Base-by-base conservation (phyloP, 2,113 vertebrate genomes). In the Paraplagusia blochii region DNA sequence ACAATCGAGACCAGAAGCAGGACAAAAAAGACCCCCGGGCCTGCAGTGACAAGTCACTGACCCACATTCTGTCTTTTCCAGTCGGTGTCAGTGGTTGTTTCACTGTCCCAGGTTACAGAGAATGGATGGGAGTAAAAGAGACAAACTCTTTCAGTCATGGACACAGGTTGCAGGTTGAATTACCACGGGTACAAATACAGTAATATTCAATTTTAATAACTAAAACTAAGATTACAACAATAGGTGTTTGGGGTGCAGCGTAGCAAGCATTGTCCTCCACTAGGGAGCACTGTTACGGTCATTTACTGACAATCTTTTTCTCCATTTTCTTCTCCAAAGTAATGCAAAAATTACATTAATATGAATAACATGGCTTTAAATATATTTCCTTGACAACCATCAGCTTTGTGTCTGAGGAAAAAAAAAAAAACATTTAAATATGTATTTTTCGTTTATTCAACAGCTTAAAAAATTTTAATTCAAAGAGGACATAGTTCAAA, bases 21-120 rank as follows among this genome's bases (percentile, higher is more conserved):
- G 68, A 82, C 74, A 78, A 79, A 79, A 65, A 65, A 77, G 60
- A 76, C 74, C 77, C 82, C 53, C 57, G 73, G 77, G 76, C 69
- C 58, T 54, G 17, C 44, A 59, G 59, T 63, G 70, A 76, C 84
- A 86, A 80, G 82, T 83, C 78, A 83, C 22, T 85, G 82, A 88
- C 87, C 85, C 65, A 66, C 72, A 86, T 83, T 75, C 76, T 85
- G 69, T 67, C 50, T 56, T 69, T 76, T 84, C 66, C 48, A 63
- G 71, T 74, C 63, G 36, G 45, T 48, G 76, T 54, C 72, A 81
- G 66, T 43, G 58, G 74, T 70, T 70, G 58, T 76, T 69, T 60
- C 53, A 36, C 51, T 48, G 48, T 66, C 54, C 72, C 64, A 56
- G 70, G 62, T 65, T 75, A 55, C 38, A 52, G 59, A 71, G 67